Conservation (phyloP, 2,113 vertebrate species). For the Melanostigma gelatinosum region DNA sequence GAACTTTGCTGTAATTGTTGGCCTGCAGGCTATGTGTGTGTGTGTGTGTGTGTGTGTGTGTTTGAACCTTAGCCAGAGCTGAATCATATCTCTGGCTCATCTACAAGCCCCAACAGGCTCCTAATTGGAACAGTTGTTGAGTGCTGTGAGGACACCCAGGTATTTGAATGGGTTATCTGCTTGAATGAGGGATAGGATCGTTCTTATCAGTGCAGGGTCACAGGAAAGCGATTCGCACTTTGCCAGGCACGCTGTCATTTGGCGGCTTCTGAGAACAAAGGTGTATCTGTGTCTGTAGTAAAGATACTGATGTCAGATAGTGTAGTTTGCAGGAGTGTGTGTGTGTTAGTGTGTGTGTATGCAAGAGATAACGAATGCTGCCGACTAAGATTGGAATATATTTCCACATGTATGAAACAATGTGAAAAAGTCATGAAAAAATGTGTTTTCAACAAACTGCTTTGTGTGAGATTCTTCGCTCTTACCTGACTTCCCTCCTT, state of each 20-base stretch:
- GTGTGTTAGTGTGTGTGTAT: not conserved
- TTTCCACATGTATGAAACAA: constrained; percentile 16
- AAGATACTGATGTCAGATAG: constrained; percentile 68
- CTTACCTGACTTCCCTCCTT: constrained; percentile 97
- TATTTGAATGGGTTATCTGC: constrained; percentile 77
- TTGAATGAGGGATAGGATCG: constrained; percentile 66
- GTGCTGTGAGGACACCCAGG: constrained; percentile 66
- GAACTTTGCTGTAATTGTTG: constrained; percentile 55
- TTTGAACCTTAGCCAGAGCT: constrained; percentile 65
- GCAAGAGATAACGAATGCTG: constrained; percentile 14
- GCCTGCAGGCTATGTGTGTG: constrained; percentile 47
- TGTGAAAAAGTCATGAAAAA: not conserved
- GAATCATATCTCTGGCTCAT: constrained; percentile 78
- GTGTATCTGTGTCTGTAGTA: constrained; percentile 59
- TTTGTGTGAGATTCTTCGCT: constrained; percentile 3
- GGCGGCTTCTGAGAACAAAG: constrained; percentile 67
- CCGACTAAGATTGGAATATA: constrained; percentile 6
- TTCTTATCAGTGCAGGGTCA: constrained; percentile 76
- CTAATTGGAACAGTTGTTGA: constrained; percentile 77
- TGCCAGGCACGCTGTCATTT: constrained; percentile 52
- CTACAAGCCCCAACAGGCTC: constrained; percentile 73
- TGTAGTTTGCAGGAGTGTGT: constrained; percentile 30
- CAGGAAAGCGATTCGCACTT: constrained; percentile 71
- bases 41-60: constrained; percentile 44
- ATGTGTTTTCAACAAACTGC: not conserved